Evolutionary conservation across 2,113 vertebrate species (phyloP).

Genomic region (Zosterops borbonicus): DNA sequence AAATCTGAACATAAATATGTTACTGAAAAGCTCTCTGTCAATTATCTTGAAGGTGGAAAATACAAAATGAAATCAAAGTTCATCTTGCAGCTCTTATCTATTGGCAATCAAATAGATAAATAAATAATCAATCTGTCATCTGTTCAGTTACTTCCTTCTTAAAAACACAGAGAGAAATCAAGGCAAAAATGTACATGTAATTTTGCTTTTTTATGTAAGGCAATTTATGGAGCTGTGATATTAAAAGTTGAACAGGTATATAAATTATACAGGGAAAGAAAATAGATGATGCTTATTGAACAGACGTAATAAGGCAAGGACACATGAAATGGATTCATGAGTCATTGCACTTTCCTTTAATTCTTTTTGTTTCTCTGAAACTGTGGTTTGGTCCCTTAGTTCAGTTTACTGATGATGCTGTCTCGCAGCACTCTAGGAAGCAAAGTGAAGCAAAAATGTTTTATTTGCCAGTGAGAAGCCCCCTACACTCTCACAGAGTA

Average conservation of each 20-base stretch:
- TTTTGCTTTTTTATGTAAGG: background rate
- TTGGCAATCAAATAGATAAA: background rate
- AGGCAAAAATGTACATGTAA: background rate
- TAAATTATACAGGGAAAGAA: background rate
- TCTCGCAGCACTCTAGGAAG: background rate
- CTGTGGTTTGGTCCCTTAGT: background rate
- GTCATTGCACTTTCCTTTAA: background rate
- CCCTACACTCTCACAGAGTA: background rate
- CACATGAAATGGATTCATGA: background rate
- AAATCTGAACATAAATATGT: conserved; percentile 25
- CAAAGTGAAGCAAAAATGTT: background rate
- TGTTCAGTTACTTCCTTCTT: background rate
- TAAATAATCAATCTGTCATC: background rate
- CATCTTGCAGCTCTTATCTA: background rate
- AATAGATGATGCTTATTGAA: background rate
- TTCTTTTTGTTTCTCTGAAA: background rate
- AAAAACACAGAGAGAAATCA: background rate
- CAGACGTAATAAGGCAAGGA: background rate
- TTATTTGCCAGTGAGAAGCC: background rate
- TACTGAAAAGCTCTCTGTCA: conserved; percentile 5
- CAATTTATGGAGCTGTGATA: background rate
- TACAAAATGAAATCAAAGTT: conserved; percentile 28
- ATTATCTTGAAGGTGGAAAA: conserved; percentile 12
- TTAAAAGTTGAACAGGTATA: background rate
- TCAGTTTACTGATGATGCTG: background rate